Base-by-base conservation (phyloP, 2,113 vertebrate genomes). In the Hassar affinis region DNA sequence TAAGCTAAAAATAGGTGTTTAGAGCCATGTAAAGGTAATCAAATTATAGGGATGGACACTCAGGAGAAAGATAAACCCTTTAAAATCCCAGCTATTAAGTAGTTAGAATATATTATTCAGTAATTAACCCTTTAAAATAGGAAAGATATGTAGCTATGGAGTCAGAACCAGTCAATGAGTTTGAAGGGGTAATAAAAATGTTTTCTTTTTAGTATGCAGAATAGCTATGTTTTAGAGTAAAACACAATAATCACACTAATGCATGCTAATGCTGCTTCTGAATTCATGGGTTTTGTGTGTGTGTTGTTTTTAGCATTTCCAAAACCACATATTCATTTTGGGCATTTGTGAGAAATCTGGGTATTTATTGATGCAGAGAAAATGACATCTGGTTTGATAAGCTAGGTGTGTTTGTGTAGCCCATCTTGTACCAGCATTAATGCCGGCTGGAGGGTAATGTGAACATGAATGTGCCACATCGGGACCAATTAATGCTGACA, bases 401-500 rank as follows among this genome's bases (percentile, higher is more conserved):
- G 74, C 49, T 68, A 68, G 45, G 69, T 49, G 20, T 56, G 47
- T 27, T 62, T 27, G 22, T 81, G 25, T 52, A 18, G 2, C 71
- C 82, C 61, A 30, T 35, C 57, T 68, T 59, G 68, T 59, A 68
- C 68, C 54, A 35, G 30, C 35, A 52, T 77, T 64, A 7, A 68
- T 69, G 4, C 84, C 3, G 33, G 20, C 47, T 12, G 10, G 75
- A 69, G 78, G 38, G 35, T 38, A 25, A 33, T 69, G 69, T 59
- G 78, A 68, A 77, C 57, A 71, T 78, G 61, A 59, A 6, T 52
- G n/a, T 78, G 84, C 61, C 79, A 85, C 84, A 86, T 47, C n/a
- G 75, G 74, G 80, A 86, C 86, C 84, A 87, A 89, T 87, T 83
- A 89, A 82, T 80, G 38, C 56, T 84, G 86, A 85, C 69, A 85